Base-by-base conservation (phyloP, 2,113 vertebrate species). In the Syngnathoides biaculeatus region DNA sequence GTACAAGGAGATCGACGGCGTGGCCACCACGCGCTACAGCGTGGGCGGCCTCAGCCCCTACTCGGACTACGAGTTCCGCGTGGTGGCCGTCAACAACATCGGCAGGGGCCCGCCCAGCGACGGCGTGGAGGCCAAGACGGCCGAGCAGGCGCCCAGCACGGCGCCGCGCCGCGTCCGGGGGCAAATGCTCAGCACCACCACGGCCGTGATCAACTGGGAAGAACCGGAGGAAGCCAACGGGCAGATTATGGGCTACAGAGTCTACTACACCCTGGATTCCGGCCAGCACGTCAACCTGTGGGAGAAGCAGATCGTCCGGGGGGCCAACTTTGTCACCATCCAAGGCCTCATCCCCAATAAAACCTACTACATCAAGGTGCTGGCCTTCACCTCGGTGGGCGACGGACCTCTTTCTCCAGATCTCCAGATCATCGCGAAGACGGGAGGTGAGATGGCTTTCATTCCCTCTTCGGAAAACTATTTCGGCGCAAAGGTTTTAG, bases 21-120 rank as follows among this genome's bases (percentile, higher is more conserved):
- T 99, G 8, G 97, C 97, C 38, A 99, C 98, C 52, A 99, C 98
- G 0, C 94, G 98, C 47, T 99, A 99, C 73, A 99, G 96, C 1
- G 96, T 99, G 9, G 98, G 97, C 4, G 98, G 98, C 38, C 92
- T 99, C 52, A 98, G 97, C 78, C 98, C 98, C 0, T 99, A 98
- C 84, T 99, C 98, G 0, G 98, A 99, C 75, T 99, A 99, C 24
- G 97, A 99, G 81, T 98, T 99, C 80, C 91, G 94, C 9, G 95
- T 99, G 26, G 92, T 98, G 73, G 97, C 95, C 3, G 94, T 99
- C n/a, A 99, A 99, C 87, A 99, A 98, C 80, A 98, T 99, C 6
- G 97, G 97, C 0, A 89, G 95, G 6, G 97, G 97, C 2, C 95
- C 98, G 1, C 90, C 94, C 62, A 99, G 97, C 11, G 97, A 99